Evolutionary conservation across 1,140 invertebrate species (phyloP).

Genomic region (Anadara kagoshimensis): DNA sequence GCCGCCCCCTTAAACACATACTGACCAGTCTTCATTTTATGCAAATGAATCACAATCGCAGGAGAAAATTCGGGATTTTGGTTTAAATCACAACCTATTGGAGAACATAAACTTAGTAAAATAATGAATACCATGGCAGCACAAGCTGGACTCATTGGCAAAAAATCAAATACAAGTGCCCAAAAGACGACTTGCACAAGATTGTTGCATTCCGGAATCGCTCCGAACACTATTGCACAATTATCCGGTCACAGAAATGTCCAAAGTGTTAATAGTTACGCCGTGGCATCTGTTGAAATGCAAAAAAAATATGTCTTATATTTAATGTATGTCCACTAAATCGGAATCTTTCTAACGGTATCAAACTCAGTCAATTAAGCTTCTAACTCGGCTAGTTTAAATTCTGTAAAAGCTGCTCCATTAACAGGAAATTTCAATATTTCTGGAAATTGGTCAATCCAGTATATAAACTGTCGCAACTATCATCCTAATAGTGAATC

Average conservation of each 20-base stretch:
- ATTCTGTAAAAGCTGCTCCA: too few species aligned
- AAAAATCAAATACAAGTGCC: conserved; percentile 11
- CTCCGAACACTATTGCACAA: neutral
- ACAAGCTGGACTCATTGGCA: neutral
- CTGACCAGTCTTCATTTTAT: neutral
- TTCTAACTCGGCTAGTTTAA: too few species aligned
- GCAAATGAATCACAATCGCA: neutral
- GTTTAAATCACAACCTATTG: neutral
- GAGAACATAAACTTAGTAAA: neutral
- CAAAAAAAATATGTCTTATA: conserved; percentile 2
- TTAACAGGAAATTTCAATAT: too few species aligned
- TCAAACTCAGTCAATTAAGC: too few species aligned
- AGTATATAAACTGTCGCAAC: too few species aligned
- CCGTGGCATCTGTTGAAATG: neutral
- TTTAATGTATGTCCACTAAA: too few species aligned
- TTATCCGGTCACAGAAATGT: conserved; percentile 6
- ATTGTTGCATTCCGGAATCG: neutral
- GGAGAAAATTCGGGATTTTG: too few species aligned
- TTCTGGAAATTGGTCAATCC: too few species aligned
- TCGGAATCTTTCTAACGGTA: too few species aligned
- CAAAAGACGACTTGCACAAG: conserved; percentile 6
- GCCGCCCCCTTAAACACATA: neutral
- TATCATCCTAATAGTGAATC: too few species aligned
- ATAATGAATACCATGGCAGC: conserved; percentile 10
- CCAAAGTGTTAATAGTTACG: conserved; percentile 4